Evolutionary conservation across 2,113 vertebrate species (phyloP), one percentile per base, ranked within the genome.

Genomic region (Paramisgurnus dabryanus): DNA sequence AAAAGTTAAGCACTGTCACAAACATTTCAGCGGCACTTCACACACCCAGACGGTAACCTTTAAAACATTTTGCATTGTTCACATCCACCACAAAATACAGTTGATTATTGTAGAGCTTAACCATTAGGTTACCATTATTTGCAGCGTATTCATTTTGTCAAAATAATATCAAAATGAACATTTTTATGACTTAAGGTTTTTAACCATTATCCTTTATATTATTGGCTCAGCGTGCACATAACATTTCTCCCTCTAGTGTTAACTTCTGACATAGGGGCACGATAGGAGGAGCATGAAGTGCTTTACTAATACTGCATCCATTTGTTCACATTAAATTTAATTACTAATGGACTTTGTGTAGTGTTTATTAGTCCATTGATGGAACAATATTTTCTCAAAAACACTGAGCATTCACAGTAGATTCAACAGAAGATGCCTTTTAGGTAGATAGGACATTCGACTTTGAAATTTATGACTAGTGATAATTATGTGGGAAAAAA

Each of bases 241-340:
- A 49, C 61, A 53, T 18, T 73, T 27, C 61, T 58, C 40, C 71
- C 27, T 27, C 80, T 76, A 76, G 80, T 81, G 79, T 81, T 49
- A 57, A 58, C 57, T 17, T 34, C 15, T 4, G 7, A 58, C 9
- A 7, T 5, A 17, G 3, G 60, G 7, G 15, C 45, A 60, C 18
- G 22, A 45, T 13, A 13, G n/a, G 43, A 58, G 41, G 55, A 58
- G 12, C 17, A 45, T 40, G 0, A 70, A 27, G 45, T 53, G 43
- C 58, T 39, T 57, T 57, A 17, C 15, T n/a, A 57, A 53, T 12
- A 11, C 49, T 53, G 53, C 1, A 7, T 5, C 2, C 1, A 57
- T 2, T 55, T 4, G 13, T 55, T 55, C 1, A 22, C 4, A 10
- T 9, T 11, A 7, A 57, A 71, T 17, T 57, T n/a, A 15, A 18